Evolutionary conservation across 1,140 invertebrate genomes (phyloP), one percentile per base, ranked within the genome.

Genomic region (Drosophila malerkotliana): DNA sequence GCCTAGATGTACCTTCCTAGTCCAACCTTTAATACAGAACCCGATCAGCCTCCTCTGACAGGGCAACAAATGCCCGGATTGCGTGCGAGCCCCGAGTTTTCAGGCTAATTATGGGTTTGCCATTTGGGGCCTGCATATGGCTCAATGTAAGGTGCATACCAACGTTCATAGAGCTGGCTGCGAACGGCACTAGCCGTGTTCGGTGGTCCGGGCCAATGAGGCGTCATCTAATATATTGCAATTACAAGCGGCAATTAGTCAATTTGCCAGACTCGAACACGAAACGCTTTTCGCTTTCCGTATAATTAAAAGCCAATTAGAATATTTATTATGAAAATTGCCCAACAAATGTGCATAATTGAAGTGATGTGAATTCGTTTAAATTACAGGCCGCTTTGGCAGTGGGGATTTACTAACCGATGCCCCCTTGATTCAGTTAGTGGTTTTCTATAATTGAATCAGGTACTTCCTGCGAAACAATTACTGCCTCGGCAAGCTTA

Each of bases 281-380:
- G 76, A 67, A 67, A 79, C 69, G 66, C 24, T 72, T 54, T 62
- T 72, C 48, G 57, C 24, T 72, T 54, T 62, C 67, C 48, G 57
- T 80, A 78, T 79, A 88, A 85, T 85, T 85, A 85, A 85, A 85
- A 87, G 60, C 78, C 78, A 88, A 82, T 85, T 85, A 78, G 64
- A 88, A 85, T 82, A 87, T 85, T 87, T 77, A 87, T 79, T 71
- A 87, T 72, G 69, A 82, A 78, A 87, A 85, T 81, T 81, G 82
- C 61, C 45, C 57, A 77, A 63, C 71, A 82, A 82, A 82, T 84
- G 64, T 79, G 60, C 80, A 76, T 84, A 64, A 79, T 69, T 61
- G 44, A 69, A 57, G 51, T 48, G 30, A 78, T 66, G 64, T 56
- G 44, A 77, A 63, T 58, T 55, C 55, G 67, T 71, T 78, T 57